phyloP scores from a whole-genome alignment of 2,113 vertebrate genomes.

The Colossoma macropomum region DNA sequence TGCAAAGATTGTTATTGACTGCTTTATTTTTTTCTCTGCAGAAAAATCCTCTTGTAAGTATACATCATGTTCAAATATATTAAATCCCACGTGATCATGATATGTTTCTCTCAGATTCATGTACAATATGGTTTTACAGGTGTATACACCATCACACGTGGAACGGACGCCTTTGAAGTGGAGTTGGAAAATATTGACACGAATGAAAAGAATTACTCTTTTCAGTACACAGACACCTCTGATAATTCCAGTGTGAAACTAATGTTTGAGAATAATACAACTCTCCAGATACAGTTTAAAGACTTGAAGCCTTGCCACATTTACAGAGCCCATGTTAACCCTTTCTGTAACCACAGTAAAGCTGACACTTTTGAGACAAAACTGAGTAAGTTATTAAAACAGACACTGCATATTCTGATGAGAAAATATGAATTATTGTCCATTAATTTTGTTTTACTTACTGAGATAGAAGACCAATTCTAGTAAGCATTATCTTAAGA shows the following conservation, averaged over 20 bases:
- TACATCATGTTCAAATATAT: neutral
- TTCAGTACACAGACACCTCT: neutral
- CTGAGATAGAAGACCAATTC: neutral
- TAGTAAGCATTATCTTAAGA: neutral
- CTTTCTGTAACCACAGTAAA: fast-evolving
- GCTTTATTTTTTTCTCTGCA: neutral
- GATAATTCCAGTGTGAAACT: neutral
- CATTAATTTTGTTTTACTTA: too few species aligned
- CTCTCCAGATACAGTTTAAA: neutral
- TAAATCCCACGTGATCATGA: neutral
- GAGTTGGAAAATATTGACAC: neutral
- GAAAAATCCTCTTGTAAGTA: neutral
- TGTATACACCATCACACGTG: neutral
- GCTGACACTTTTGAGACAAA: fast-evolving
- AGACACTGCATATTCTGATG: neutral
- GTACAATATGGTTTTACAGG: constrained; percentile 13
- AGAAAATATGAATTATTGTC: neutral
- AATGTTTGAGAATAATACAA: too few species aligned
- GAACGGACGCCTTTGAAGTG: neutral
- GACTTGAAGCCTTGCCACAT: constrained; percentile 63
- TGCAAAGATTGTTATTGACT: neutral
- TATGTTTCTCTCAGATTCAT: neutral
- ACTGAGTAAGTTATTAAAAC: constrained; percentile 60
- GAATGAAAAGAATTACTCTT: neutral
- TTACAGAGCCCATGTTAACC: constrained; percentile 11